phyloP scores from a whole-genome alignment of 2,797 vertebrate genomes.

The Ctenochaetus hawaiiensis region DNA sequence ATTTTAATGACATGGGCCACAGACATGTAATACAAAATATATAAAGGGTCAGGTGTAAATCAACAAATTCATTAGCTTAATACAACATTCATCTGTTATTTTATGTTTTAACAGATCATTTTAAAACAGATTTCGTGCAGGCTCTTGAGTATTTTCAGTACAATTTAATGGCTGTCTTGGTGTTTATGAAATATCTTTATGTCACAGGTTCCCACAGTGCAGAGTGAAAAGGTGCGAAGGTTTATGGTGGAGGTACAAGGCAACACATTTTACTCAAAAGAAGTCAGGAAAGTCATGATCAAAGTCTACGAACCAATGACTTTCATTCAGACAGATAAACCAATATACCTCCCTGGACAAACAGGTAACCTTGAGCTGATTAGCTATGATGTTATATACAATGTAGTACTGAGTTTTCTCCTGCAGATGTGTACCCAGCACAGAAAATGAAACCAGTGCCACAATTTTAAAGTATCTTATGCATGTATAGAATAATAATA shows the following conservation, averaged over 20 bases:
- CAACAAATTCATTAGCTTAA: background rate
- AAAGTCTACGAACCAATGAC: conserved; percentile 68
- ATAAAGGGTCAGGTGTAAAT: too few species aligned
- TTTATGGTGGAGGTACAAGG: conserved; percentile 82
- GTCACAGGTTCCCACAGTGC: conserved; percentile 68
- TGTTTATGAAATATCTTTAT: background rate
- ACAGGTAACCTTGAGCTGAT: conserved; percentile 66
- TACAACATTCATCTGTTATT: background rate
- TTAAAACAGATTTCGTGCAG: too few species aligned
- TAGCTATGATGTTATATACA: background rate
- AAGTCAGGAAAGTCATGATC: conserved; percentile 82
- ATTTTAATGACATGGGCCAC: too few species aligned
- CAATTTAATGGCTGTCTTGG: background rate
- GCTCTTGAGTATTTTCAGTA: conserved; percentile 47
- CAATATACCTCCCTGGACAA: conserved; percentile 91
- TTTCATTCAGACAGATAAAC: conserved; percentile 92
- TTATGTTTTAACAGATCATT: background rate
- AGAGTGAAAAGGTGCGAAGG: conserved; percentile 10
- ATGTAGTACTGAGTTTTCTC: too few species aligned
- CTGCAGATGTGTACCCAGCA: background rate
- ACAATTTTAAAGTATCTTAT: too few species aligned
- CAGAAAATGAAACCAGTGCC: too few species aligned
- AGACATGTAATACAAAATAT: too few species aligned
- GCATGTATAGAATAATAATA: too few species aligned
- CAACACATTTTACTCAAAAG: conserved; percentile 77